Percentiles rank a stretch among this genome's conserved stretches.
phyloP scores from a whole-genome alignment of 2,888 invertebrate genomes.

The Drosophila differens region DNA sequence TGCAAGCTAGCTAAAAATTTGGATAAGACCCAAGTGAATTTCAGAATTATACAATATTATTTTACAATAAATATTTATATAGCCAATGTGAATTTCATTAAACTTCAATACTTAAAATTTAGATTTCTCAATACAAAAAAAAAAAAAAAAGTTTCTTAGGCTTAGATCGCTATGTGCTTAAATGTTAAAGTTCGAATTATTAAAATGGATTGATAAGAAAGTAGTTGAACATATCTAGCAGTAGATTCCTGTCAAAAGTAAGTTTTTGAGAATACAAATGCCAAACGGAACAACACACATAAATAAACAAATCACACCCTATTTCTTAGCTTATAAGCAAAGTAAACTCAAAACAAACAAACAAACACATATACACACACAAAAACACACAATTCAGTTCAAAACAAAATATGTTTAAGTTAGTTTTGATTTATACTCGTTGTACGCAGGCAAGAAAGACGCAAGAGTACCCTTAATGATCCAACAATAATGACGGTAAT shows the following conservation, averaged over 20 bases:
- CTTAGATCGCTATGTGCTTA: neutral
- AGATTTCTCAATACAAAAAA: neutral
- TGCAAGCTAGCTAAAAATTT: neutral
- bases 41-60: neutral
- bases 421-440: neutral
- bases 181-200: neutral
- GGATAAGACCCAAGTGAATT: neutral
- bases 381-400: neutral
- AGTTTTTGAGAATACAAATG: neutral
- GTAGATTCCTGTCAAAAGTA: neutral
- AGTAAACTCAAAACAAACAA: conserved; percentile 28
- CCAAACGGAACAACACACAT: neutral
- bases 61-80: neutral
- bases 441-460: conserved; percentile 12
- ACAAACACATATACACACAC: conserved; percentile 16
- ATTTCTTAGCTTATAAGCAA: conserved; percentile 9
- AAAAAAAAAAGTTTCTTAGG: too few species aligned
- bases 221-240: neutral
- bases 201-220: neutral
- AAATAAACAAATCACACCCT: conserved; percentile 17
- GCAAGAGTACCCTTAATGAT: conserved; percentile 14
- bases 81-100: neutral
- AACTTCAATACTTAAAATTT: too few species aligned
- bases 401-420: conserved; percentile 2
- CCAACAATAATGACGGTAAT: conserved; percentile 16